These are phyloP conservation scores for Eriocheir sinensis DNA, from an alignment of 1,140 invertebrate species.

Conservation along the genomic window DNA sequence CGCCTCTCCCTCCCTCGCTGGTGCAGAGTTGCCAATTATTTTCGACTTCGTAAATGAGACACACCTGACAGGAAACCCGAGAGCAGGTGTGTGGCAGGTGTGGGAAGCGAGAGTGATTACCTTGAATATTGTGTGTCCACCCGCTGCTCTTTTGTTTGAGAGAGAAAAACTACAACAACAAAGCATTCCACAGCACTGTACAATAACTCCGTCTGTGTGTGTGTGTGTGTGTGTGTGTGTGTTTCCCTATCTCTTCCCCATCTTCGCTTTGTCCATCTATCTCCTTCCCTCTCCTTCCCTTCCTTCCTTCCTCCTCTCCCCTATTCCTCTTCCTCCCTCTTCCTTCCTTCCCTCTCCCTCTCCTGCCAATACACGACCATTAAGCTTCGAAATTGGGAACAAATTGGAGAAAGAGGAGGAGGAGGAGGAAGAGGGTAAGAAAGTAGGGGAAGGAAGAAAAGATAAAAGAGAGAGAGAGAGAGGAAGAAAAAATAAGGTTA, in stretches of 20 bases:
- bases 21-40: neutral
- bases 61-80: neutral
- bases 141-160: neutral
- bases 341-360: neutral
- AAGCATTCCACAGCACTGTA: neutral
- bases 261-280: neutral
- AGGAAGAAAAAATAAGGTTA: no score
- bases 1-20: no score
- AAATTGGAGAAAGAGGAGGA: neutral
- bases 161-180: neutral
- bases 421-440: neutral
- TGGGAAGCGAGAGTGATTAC: neutral
- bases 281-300: neutral
- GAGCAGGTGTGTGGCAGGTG: neutral
- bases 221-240: slow-evolving; percentile 4
- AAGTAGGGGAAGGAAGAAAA: neutral
- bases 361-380: neutral
- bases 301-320: neutral
- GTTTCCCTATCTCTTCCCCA: neutral
- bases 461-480: neutral
- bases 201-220: neutral
- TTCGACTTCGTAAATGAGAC: neutral
- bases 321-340: no score
- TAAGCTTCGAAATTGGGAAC: neutral
- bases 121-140: neutral